Base-by-base conservation (phyloP, 92 coral and sea anemone genomes). In the Hydrozoanthus gracilis region DNA sequence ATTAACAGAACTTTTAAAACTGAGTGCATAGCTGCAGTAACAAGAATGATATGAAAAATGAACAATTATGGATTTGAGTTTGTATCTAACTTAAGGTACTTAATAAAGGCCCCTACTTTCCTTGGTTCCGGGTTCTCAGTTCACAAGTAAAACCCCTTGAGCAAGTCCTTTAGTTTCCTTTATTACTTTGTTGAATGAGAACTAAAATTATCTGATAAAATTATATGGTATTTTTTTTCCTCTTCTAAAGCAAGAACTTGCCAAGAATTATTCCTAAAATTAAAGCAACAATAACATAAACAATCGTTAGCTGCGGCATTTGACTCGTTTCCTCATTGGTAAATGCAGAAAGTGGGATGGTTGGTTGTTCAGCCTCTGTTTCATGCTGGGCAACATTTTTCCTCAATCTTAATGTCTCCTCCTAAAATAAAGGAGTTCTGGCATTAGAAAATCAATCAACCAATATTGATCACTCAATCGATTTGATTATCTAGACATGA, bases 231-330 rank as follows among this genome's bases (percentile, higher is more conserved):
- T 67, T 65, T 45, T 64, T 9, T 48, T 18, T 10, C 51, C 13
- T 88, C 71, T 73, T 84, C 89, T 88, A 96, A 88, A 96, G 62
- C 83, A 96, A 70, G 79, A 96, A 87, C 91, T 91, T 94, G 56
- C 98, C 98, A 51, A 96, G 76, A 78, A 96, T 76, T 71, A 96
- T 70, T 82, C 98, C 98, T 71, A 94, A 51, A 69, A 96, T 91
- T 67, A 96, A 86, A 3, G 98, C 98, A 78, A 91, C 50, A 62
- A 94, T 82, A 69, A 96, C 83, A 88, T 91, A 96, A 8, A 92
- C 92, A 78, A 96, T 73, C 17, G 96, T 79, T 71, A 90, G 56
- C 44, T 91, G 89, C 9, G 89, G 90, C 89, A 94, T 18, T 65
- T 85, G 87, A 83, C 60, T 82, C 11, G 83, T 87, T 50, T 88